Percentiles rank a stretch among this genome's conserved stretches.
phyloP scores from a whole-genome alignment of 2,797 vertebrate genomes.

The Enteromius mattozi region DNA sequence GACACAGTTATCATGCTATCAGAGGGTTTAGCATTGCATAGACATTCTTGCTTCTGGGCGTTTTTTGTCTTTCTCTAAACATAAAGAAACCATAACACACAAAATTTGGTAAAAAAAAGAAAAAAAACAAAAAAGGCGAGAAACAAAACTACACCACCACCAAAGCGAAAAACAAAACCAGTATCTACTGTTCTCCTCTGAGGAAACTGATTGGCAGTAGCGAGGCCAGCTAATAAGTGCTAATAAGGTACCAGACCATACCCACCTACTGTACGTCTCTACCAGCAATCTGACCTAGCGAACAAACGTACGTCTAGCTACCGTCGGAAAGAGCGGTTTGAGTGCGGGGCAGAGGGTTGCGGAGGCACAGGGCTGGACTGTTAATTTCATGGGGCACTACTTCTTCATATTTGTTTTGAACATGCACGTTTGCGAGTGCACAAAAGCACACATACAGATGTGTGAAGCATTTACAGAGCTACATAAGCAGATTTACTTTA shows the following conservation, averaged over 20 bases:
- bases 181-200: constrained; percentile 58
- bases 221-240: constrained; percentile 56
- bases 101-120: constrained; percentile 76
- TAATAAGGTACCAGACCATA: constrained; percentile 13
- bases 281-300: constrained; percentile 4
- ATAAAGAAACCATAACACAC: constrained; percentile 50
- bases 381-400: constrained; percentile 76
- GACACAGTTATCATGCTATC: constrained; percentile 52
- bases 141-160: constrained; percentile 65
- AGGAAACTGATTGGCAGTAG: constrained; percentile 63
- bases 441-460: constrained; percentile 66
- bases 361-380: constrained; percentile 74
- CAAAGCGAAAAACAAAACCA: constrained; percentile 59
- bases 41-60: constrained; percentile 77
- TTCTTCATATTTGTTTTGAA: constrained; percentile 62
- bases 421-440: constrained; percentile 73
- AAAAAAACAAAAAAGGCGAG: constrained; percentile 62
- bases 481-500: constrained; percentile 65
- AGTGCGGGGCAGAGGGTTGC: constrained; percentile 21
- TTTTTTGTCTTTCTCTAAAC: constrained; percentile 67
- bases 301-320: background rate
- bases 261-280: background rate
- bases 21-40: constrained; percentile 76
- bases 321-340: constrained; percentile 52
- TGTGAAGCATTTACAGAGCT: constrained; percentile 70